These are phyloP conservation scores for Cryptocephalus moraei DNA, from an alignment of 2,888 invertebrate species.

Conservation along the genomic window DNA sequence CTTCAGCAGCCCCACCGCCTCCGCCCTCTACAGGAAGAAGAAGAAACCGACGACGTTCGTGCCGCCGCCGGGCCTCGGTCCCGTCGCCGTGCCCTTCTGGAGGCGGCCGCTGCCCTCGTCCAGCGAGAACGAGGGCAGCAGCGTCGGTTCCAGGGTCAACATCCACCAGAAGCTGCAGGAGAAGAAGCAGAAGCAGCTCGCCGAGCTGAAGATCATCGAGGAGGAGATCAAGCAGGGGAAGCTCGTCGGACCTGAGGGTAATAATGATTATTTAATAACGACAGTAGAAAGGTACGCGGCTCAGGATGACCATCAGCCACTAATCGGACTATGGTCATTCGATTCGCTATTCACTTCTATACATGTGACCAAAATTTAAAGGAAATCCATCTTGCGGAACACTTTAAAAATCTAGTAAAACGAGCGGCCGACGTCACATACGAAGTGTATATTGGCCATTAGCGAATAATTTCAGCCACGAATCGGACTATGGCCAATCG, in stretches of 20 bases:
- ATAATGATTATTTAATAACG: too few species aligned
- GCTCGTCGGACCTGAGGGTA: constrained; percentile 44
- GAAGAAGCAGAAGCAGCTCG: constrained; percentile 79
- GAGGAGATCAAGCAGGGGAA: constrained; percentile 73
- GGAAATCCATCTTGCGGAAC: too few species aligned
- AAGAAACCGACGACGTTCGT: constrained; percentile 86
- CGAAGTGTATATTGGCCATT: too few species aligned
- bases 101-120: constrained; percentile 59
- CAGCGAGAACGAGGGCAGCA: constrained; percentile 65
- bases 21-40: constrained; percentile 54
- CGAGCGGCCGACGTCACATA: too few species aligned
- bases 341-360: too few species aligned
- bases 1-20: constrained; percentile 57
- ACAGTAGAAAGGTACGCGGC: too few species aligned
- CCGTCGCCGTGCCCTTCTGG: constrained; percentile 60
- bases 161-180: constrained; percentile 81
- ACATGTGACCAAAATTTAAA: too few species aligned
- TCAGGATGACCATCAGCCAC: too few species aligned
- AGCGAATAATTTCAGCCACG: too few species aligned
- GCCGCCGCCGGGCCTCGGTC: constrained; percentile 47
- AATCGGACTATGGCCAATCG: too few species aligned
- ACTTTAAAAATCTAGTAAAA: too few species aligned
- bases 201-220: constrained; percentile 70
- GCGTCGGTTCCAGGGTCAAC: constrained; percentile 62
- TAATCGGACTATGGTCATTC: too few species aligned